Percentiles rank a stretch among this genome's conserved stretches.
Conservation (phyloP, 2,797 vertebrate species). For the Rhinichthys osculus region DNA sequence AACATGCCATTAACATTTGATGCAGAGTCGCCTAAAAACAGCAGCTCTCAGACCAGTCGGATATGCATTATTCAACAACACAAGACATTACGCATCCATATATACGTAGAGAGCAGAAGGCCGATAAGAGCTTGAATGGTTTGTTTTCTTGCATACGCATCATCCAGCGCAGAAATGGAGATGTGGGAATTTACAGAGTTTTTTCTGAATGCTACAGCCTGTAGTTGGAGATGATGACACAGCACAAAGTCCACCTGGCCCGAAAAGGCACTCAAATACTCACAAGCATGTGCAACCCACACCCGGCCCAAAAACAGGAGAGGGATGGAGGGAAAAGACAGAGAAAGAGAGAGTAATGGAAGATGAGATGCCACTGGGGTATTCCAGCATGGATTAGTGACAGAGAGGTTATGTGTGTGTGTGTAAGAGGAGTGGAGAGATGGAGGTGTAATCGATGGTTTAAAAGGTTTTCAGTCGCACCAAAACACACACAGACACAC, state of each 20-base stretch:
- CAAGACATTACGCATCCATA: conserved; percentile 51
- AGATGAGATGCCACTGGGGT: conserved; percentile 80
- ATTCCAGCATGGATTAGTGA: conserved; percentile 81
- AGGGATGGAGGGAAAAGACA: conserved; percentile 42
- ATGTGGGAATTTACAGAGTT: neutral
- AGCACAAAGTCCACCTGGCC: neutral
- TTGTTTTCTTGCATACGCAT: conserved; percentile 19
- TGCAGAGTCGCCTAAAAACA: conserved; percentile 77
- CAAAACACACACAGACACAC: conserved; percentile 57
- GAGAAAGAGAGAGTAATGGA: conserved; percentile 70
- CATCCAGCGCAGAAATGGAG: neutral
- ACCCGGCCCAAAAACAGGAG: conserved; percentile 50
- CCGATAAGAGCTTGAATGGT: neutral
- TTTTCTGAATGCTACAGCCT: neutral
- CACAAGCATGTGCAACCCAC: conserved; percentile 21
- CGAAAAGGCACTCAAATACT: neutral
- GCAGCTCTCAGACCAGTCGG: conserved; percentile 71
- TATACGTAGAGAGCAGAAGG: neutral
- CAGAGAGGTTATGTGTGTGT: conserved; percentile 65
- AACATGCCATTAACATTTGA: conserved; percentile 78
- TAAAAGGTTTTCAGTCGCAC: conserved; percentile 79
- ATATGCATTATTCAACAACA: conserved; percentile 77
- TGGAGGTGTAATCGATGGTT: conserved; percentile 78
- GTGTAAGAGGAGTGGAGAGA: conserved; percentile 53
- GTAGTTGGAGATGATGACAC: conserved; percentile 20